Evolutionary conservation across 2,888 invertebrate species (phyloP).

Genomic region (Amphipyra tragopoginis): DNA sequence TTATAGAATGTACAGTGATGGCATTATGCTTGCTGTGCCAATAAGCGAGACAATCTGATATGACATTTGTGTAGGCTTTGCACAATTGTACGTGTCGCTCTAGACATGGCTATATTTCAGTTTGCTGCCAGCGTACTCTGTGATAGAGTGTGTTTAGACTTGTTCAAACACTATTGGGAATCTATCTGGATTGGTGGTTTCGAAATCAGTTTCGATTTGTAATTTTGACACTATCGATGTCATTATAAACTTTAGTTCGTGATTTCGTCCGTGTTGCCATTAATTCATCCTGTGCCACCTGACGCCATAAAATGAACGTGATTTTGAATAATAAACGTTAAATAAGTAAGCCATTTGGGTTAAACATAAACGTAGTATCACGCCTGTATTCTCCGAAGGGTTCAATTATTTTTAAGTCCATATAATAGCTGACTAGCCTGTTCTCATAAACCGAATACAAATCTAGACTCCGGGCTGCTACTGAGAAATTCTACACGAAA

Average conservation of each 20-base stretch:
- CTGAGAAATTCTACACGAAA: too few species aligned
- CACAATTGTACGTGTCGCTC: slow-evolving; percentile 49
- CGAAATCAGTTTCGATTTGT: slow-evolving; percentile 8
- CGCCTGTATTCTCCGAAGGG: too few species aligned
- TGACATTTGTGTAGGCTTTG: slow-evolving; percentile 61
- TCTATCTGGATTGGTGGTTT: slow-evolving; percentile 11
- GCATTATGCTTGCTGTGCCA: slow-evolving; percentile 55
- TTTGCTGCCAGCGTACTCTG: slow-evolving; percentile 11
- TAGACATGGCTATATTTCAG: slow-evolving; percentile 32
- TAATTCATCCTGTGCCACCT: too few species aligned
- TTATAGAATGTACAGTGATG: slow-evolving; percentile 34
- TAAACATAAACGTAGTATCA: too few species aligned
- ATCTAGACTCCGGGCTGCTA: too few species aligned
- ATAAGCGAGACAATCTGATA: slow-evolving; percentile 62
- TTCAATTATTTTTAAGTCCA: too few species aligned
- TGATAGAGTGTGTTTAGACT: slow-evolving; percentile 18
- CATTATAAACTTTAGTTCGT: neutral
- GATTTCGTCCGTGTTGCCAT: too few species aligned
- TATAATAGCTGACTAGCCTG: too few species aligned
- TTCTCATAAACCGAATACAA: too few species aligned
- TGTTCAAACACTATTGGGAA: slow-evolving; percentile 20
- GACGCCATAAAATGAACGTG: too few species aligned
- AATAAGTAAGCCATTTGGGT: too few species aligned
- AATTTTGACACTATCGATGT: slow-evolving; percentile 1
- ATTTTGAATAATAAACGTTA: too few species aligned